Evolutionary conservation across 2,113 vertebrate species (phyloP), one percentile per base, ranked within the genome.

Genomic region (Chaenogobius annularis): DNA sequence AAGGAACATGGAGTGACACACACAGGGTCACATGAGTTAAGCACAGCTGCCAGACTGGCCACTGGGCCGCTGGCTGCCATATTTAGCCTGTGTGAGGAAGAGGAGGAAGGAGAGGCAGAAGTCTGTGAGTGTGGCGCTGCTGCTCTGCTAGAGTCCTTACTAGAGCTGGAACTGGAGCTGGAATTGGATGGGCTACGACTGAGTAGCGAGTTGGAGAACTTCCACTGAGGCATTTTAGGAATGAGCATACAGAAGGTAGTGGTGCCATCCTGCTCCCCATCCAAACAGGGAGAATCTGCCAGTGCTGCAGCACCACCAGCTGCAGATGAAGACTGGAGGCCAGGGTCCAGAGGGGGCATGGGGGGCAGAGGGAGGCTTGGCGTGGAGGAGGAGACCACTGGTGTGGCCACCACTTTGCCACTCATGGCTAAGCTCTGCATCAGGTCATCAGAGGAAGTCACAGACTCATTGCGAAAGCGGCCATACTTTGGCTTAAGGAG

Each of bases 201-300:
- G 77, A 97, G 94, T 82, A 96, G 93, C 8, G 95, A 93, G 66
- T 95, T 94, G 48, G 94, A 94, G 88, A 97, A 96, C 92, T 98
- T 98, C 96, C 96, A 97, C 66, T 95, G 96, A 72, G 96, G 95
- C 93, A 97, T 96, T 82, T 88, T 94, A 19, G 96, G 96, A 78
- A 98, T 95, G 77, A 98, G 93, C 92, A 95, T 96, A 91, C 96
- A 98, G 89, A 98, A 97, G 72, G 96, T 98, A 77, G 96, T 97
- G 80, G 93, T 91, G 59, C 89, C 90, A 77, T 98, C 96, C 83
- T 94, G 95, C 56, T 97, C 95, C 52, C 90, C 90, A 10, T 96
- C 94, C 78, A 93, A 75, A 82, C 89, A 87, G 19, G 92, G 91
- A 10, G 94, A 94, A 72, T 93, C 94, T 3, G 92, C 92, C 81